Evolutionary conservation across 2,113 vertebrate species (phyloP).

Genomic region (Salvelinus sp.): DNA sequence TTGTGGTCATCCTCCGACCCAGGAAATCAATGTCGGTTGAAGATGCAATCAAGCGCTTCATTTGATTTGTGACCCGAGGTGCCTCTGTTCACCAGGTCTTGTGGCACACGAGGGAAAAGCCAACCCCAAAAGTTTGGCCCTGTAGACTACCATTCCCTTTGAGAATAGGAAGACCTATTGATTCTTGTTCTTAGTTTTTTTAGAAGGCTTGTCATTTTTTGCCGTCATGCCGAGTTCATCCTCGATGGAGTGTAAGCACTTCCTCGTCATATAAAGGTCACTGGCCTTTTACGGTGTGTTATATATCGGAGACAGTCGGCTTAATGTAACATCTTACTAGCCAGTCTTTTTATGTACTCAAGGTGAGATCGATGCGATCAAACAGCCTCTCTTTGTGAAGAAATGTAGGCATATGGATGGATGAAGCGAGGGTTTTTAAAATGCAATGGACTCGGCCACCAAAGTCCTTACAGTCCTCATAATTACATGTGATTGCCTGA

Average conservation of each 20-base stretch:
- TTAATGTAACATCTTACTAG: constrained; percentile 37
- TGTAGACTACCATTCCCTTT: constrained; percentile 18
- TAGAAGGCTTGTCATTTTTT: constrained; percentile 45
- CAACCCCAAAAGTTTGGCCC: constrained; percentile 32
- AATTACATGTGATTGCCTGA: constrained; percentile 53
- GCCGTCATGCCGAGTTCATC: constrained; percentile 30
- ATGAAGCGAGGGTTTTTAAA: constrained; percentile 34
- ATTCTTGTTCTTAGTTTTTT: constrained; percentile 24
- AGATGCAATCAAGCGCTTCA: constrained; percentile 64
- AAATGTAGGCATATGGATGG: neutral
- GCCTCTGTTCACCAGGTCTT: constrained; percentile 23
- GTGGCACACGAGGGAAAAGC: constrained; percentile 27
- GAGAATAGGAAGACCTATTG: constrained; percentile 28
- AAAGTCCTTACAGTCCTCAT: constrained; percentile 42
- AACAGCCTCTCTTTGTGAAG: constrained; percentile 4
- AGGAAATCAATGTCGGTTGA: constrained; percentile 68
- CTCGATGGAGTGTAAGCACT: constrained; percentile 39
- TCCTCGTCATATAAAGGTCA: constrained; percentile 43
- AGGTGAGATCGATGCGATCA: constrained; percentile 26
- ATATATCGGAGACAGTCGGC: constrained; percentile 19
- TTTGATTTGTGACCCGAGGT: constrained; percentile 66
- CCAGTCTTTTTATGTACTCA: constrained; percentile 32
- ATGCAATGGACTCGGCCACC: constrained; percentile 27
- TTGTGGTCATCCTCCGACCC: constrained; percentile 47
- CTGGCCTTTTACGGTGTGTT: constrained; percentile 39